Base-by-base conservation (phyloP, 2,113 vertebrate species). In the Megaceryle torquata region DNA sequence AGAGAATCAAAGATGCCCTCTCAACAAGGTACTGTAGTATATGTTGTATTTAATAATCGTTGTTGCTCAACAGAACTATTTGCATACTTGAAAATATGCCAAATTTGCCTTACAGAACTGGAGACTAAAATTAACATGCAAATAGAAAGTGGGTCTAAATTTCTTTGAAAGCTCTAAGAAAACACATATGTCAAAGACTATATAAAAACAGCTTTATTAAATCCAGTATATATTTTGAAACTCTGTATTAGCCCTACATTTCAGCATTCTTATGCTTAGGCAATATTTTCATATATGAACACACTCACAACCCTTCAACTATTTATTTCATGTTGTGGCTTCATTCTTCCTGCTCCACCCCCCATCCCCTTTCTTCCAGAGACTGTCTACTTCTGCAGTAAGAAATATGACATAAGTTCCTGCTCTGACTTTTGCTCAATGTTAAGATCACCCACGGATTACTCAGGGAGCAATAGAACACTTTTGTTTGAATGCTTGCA, bases 401-500 rank as follows among this genome's bases (percentile, higher is more conserved):
- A 95, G 89, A 94, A 93, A 96, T 71, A 87, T 44, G 51, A 72
- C 89, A 35, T 35, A 87, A 75, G 57, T 67, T 95, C 59, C 88
- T 79, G 61, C 59, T 89, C 87, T 91, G 89, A 95, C 67, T 95
- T 96, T 95, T 79, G 60, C 63, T 88, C 81, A 91, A 29, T 59
- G 53, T 87, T 96, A 92, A 95, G 93, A 93, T 96, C 88, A 88
- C 79, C 75, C 93, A 82, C 0, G 43, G 93, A 97, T 94, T 94
- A 97, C 82, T 83, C 65, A 50, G 64, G 64, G 74, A 86, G 93
- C 86, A 94, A 96, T 67, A 84, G 86, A 96, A 96, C 86, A 91
- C 88, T 95, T 95, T 82, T 95, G 92, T 95, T 94, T 97, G 91
- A 97, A 96, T 89, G 75, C 89, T 81, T 96, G 68, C 24, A 50